phyloP scores from a whole-genome alignment of 53 echinoderm and acorn worm species.

The Crossaster papposus region DNA sequence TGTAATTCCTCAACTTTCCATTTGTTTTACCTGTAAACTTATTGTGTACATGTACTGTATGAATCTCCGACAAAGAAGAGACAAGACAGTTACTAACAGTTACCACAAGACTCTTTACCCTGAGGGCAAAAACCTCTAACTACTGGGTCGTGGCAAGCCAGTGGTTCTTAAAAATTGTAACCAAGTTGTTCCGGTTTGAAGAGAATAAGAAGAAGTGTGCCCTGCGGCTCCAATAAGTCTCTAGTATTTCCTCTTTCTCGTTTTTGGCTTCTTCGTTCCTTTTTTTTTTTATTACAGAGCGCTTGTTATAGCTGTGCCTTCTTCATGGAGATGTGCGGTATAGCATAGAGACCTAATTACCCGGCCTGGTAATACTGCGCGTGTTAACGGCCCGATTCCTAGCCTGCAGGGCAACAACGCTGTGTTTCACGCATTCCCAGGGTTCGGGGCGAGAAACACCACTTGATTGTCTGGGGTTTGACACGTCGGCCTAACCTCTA shows the following conservation, averaged over 20 bases:
- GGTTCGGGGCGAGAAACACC: slow-evolving; percentile 48
- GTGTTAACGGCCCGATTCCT: background rate
- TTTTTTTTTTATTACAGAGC: background rate
- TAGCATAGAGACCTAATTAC: slow-evolving; percentile 60
- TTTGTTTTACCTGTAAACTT: too few species aligned
- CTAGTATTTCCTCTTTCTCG: too few species aligned
- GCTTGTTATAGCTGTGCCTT: slow-evolving; percentile 31
- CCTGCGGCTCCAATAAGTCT: slow-evolving; percentile 40
- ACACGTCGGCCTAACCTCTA: slow-evolving; percentile 52
- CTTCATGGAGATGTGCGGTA: background rate
- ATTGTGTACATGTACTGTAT: background rate
- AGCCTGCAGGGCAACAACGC: slow-evolving; percentile 29
- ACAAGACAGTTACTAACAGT: slow-evolving; percentile 2
- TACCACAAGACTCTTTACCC: slow-evolving; percentile 19
- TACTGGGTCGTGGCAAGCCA: slow-evolving; percentile 16
- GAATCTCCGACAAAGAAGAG: background rate
- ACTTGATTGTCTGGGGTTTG: slow-evolving; percentile 61
- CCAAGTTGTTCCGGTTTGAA: slow-evolving; percentile 53
- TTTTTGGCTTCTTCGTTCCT: background rate
- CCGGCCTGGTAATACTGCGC: slow-evolving; percentile 23
- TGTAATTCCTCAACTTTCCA: too few species aligned
- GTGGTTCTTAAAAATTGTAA: slow-evolving; percentile 53
- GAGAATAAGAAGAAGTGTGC: slow-evolving; percentile 46
- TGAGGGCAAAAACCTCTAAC: slow-evolving; percentile 9
- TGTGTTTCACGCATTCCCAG: slow-evolving; percentile 30